Evolutionary conservation across 2,797 vertebrate genomes (phyloP).

Genomic region (Gephyroberyx darwinii): DNA sequence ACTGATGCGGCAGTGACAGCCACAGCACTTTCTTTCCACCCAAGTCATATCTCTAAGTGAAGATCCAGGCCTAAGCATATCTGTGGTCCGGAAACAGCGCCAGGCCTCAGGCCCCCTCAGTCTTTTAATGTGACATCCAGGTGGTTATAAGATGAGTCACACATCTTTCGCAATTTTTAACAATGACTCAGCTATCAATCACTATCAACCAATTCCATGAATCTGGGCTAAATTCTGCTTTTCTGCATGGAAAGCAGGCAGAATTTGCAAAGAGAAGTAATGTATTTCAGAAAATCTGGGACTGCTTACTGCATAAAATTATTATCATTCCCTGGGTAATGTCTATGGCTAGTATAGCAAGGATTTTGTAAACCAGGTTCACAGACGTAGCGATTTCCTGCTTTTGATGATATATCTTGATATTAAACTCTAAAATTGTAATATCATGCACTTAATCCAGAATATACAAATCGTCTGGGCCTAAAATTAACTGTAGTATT

Average conservation of each 20-base stretch:
- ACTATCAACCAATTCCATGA: constrained; percentile 21
- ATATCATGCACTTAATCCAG: no score
- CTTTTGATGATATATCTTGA: neutral
- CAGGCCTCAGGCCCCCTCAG: neutral
- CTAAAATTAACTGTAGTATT: no score
- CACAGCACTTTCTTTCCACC: constrained; percentile 46
- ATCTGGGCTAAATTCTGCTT: constrained; percentile 11
- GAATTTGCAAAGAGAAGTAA: neutral
- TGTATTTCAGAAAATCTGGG: neutral
- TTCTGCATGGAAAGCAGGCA: constrained; percentile 9
- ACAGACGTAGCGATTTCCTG: neutral
- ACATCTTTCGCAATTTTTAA: constrained; percentile 45
- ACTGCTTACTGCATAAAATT: neutral
- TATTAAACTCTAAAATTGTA: neutral
- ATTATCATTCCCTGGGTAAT: neutral
- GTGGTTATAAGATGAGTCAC: constrained; percentile 40
- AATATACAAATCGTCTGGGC: no score
- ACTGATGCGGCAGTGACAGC: constrained; percentile 50
- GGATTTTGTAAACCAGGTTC: neutral
- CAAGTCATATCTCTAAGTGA: constrained; percentile 55
- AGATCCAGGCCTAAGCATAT: constrained; percentile 42
- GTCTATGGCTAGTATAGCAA: neutral
- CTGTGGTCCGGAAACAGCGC: constrained; percentile 17
- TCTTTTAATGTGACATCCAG: constrained; percentile 36
- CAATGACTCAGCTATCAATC: constrained; percentile 63